phyloP scores from a whole-genome alignment of 2,888 invertebrate genomes.

The Muschampia plurimacula region DNA sequence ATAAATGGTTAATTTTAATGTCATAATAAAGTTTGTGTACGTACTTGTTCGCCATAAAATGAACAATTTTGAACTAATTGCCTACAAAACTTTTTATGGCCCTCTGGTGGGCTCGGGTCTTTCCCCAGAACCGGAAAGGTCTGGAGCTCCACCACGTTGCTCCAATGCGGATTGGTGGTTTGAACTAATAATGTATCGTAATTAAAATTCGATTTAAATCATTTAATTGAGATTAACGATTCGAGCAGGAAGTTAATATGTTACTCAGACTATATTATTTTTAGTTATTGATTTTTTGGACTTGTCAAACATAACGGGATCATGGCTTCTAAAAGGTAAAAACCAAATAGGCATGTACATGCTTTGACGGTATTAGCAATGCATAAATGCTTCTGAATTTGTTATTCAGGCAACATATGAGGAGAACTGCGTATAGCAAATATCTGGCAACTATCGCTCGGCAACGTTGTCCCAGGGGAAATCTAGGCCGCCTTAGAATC shows the following conservation, averaged over 20 bases:
- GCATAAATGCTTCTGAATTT: slow-evolving; percentile 6
- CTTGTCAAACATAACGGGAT: neutral
- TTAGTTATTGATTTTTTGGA: neutral
- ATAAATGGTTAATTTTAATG: no score
- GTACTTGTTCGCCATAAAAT: no score
- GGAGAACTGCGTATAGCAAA: slow-evolving; percentile 17
- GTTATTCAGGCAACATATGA: slow-evolving; percentile 8
- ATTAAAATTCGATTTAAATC: neutral
- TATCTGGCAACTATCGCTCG: slow-evolving; percentile 28
- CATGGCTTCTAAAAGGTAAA: neutral
- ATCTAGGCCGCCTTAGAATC: slow-evolving; percentile 31
- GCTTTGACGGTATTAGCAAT: slow-evolving; percentile 9
- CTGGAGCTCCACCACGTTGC: no score
- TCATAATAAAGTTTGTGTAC: no score
- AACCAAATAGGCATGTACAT: neutral
- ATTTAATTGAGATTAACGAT: neutral
- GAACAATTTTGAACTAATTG: no score
- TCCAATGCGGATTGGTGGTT: no score
- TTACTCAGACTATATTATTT: neutral
- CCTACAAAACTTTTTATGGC: no score
- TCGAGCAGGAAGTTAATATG: no score
- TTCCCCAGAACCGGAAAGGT: no score
- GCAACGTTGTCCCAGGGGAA: slow-evolving; percentile 20
- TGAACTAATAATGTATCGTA: no score
- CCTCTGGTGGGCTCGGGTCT: no score